Evolutionary conservation across 2,888 invertebrate species (phyloP), one percentile per base, ranked within the genome.

Genomic region (Nemotelus nigrinus): DNA sequence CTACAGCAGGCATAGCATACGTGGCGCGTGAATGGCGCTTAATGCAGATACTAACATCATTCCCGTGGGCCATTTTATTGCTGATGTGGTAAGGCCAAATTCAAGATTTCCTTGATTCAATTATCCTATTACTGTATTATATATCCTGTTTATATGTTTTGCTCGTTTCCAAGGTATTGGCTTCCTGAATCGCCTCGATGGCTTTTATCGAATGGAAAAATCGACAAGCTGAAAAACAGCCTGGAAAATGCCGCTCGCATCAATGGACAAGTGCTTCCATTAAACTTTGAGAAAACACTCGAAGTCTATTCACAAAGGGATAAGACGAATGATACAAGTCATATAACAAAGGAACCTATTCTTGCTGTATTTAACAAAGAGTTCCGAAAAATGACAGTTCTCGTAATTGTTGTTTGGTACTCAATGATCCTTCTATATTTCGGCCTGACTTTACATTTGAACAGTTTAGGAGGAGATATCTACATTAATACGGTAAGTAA

Each of bases 171-270:
- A 39, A 93, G 94, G 92, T 92, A 91, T 87, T 88, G 93, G 76
- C 85, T 94, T 77, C 93, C 94, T 4, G 94, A 94, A 88, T 94
- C 94, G 2, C 94, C 94, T 3, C 88, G 93, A 83, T 94, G 94
- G 94, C 86, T 94, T 39, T 85, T 93, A 63, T 92, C 92, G 39
- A 90, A 91, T 88, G 93, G 93, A 10, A 89, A 90, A 80, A 90
- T 90, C 8, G 89, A 92, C 81, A 91, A 93, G 88, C 90, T 93
- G 1, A 89, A 90, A 84, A 85, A 83, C 8, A 89, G 94, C 75
- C 85, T 94, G 76, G 89, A 91, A 83, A 89, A 89, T 82, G 94
- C 93, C 2, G 91, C 93, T 1, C 89, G 88, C 77, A 89, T 90
- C 83, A 94, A 94, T 84, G 89, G 89, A 77, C 88, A 88, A 70